Evolutionary conservation across 2,113 vertebrate genomes (phyloP).

Genomic region (Albula glossodonta): DNA sequence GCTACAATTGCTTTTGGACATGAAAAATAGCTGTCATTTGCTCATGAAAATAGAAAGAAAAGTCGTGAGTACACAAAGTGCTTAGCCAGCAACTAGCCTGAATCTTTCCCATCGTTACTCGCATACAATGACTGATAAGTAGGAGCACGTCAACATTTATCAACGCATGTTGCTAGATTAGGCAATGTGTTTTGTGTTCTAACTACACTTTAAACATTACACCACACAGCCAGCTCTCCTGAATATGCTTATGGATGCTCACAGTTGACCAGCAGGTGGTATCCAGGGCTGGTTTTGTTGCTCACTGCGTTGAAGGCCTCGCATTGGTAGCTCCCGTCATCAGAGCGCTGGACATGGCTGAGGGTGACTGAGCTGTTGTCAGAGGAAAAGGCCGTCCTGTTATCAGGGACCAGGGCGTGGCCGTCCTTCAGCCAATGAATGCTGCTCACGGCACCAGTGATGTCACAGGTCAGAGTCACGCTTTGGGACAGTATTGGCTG

Average conservation of each 20-base stretch:
- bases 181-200: too few relatives aligned
- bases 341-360: neutral
- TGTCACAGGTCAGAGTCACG: constrained; percentile 41
- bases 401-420: constrained; percentile 20
- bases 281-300: constrained; percentile 30
- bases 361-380: constrained; percentile 16
- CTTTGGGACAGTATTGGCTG: constrained; percentile 35
- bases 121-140: too few relatives aligned
- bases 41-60: too few relatives aligned
- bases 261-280: constrained; percentile 61
- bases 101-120: too few relatives aligned
- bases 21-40: too few relatives aligned
- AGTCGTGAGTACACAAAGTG: too few relatives aligned
- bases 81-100: too few relatives aligned
- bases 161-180: too few relatives aligned
- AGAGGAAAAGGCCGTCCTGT: neutral
- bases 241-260: constrained; percentile 43
- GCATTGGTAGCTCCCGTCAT: constrained; percentile 61
- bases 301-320: constrained; percentile 46
- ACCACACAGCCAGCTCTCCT: too few relatives aligned
- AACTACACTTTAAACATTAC: too few relatives aligned
- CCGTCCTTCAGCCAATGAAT: constrained; percentile 38
- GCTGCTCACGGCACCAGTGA: constrained; percentile 22
- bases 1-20: too few relatives aligned
- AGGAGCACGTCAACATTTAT: too few relatives aligned